Evolutionary conservation across 2,797 vertebrate species (phyloP), one percentile per base, ranked within the genome.

Genomic region (Sebastes iracundus): DNA sequence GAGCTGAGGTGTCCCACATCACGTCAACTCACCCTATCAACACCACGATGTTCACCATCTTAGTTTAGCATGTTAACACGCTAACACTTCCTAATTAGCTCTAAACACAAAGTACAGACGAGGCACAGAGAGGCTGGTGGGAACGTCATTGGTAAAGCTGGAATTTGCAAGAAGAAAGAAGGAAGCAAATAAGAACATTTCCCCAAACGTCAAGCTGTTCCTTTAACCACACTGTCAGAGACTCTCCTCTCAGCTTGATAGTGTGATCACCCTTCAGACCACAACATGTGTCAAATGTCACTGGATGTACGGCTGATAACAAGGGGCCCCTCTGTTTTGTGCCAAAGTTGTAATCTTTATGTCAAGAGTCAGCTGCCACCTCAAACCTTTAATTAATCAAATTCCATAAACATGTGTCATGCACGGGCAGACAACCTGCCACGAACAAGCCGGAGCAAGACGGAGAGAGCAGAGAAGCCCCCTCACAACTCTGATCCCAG

Each of bases 341-440:
- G 56, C 78, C 68, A 85, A 46, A 88, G 63, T 81, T 87, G 75
- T 88, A 90, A 90, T 93, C 80, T 89, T 93, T 82, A 78, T 86
- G 80, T 93, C 84, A 92, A 65, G 75, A 81, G 76, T 88, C 71
- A 80, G 73, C 83, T 59, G 67, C 62, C 79, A 75, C 38, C 79
- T 69, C 61, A 81, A 88, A 90, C 90, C 90, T 93, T 91, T 88
- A 92, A 94, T 96, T 92, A 93, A 94, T 95, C 88, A 86, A 80
- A 94, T 94, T 94, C 91, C 92, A 90, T 80, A 84, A 86, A 89
- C 63, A 30, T 86, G 85, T 77, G 88, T 93, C 89, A 91, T 63
- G 64, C 68, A 67, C 70, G 22, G 81, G 62, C 81, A 81, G 81
- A 70, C 52, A 22, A 35, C 65, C 68, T 60, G 72, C 72, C 42